Percentiles rank a stretch among this genome's conserved stretches.
Conservation (phyloP, 2,888 invertebrate genomes). For the Protula sp. region DNA sequence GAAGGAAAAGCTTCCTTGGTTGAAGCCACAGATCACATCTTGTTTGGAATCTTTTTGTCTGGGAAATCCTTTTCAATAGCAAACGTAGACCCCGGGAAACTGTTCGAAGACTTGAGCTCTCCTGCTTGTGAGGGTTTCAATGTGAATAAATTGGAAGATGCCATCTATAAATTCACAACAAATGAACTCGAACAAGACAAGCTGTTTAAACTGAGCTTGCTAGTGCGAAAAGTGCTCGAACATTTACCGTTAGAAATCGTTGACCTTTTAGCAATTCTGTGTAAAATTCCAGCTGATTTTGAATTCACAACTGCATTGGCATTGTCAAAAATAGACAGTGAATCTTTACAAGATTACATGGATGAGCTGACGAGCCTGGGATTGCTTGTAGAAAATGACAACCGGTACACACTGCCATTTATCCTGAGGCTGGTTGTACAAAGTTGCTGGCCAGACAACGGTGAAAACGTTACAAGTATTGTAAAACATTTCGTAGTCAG, state of each 20-base stretch:
- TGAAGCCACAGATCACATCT: conserved; percentile 11
- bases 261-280: neutral
- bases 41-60: conserved; percentile 6
- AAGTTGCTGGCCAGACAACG: neutral
- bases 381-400: neutral
- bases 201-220: neutral
- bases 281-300: neutral
- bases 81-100: conserved; percentile 11
- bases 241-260: neutral
- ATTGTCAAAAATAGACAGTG: neutral
- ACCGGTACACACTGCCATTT: neutral
- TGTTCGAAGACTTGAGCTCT: conserved; percentile 11
- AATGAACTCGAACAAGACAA: neutral
- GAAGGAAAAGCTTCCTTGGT: conserved; percentile 12
- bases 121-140: neutral
- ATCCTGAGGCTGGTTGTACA: neutral
- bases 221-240: neutral
- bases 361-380: neutral
- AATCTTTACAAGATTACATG: neutral
- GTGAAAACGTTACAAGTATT: neutral
- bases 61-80: conserved; percentile 3
- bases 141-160: neutral
- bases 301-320: neutral
- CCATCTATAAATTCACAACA: neutral
- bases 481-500: neutral